Evolutionary conservation across 92 coral and sea anemone species (phyloP), one percentile per base, ranked within the genome.

Genomic region (Phymanthus crucifer): DNA sequence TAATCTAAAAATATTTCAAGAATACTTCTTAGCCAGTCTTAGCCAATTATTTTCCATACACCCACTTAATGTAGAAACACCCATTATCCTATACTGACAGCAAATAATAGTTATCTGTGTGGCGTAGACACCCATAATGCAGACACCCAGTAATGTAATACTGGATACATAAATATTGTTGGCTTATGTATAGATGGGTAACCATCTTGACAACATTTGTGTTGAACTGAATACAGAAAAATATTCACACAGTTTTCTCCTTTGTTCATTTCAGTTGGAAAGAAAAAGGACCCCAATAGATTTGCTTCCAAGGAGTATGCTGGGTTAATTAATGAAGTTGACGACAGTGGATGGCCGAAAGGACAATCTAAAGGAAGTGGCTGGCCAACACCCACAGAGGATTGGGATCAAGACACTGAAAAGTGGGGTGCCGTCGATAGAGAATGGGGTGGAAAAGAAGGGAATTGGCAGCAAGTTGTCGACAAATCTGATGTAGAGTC

Each of bases 211-310:
- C n/a, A n/a, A n/a, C n/a, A n/a, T n/a, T n/a, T n/a, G n/a, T n/a
- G n/a, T n/a, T n/a, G n/a, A n/a, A n/a, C n/a, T n/a, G n/a, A n/a
- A n/a, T n/a, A n/a, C n/a, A n/a, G n/a, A n/a, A n/a, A n/a, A n/a
- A n/a, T n/a, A n/a, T n/a, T n/a, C n/a, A 38, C 40, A 32, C 31
- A 48, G 4, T 52, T 21, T 72, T 52, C 52, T 40, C 40, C 68
- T 83, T 26, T 46, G 50, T 18, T 48, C 37, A 37, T 84, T 78
- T 9, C 80, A 95, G 98, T 93, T 75, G 87, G 91, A 48, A 95
- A 95, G 91, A 95, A 93, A 76, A 95, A 95, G 76, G 98, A 95
- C 70, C 97, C 97, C 65, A 93, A 95, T 68, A 95, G 98, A 46
- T 95, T 93, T 90, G 91, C 92, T 7, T 82, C 97, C 43, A 94